Evolutionary conservation across 37 sponge, comb jelly and placozoan species (phyloP).

Genomic region (Cliona cf. orientalis): DNA sequence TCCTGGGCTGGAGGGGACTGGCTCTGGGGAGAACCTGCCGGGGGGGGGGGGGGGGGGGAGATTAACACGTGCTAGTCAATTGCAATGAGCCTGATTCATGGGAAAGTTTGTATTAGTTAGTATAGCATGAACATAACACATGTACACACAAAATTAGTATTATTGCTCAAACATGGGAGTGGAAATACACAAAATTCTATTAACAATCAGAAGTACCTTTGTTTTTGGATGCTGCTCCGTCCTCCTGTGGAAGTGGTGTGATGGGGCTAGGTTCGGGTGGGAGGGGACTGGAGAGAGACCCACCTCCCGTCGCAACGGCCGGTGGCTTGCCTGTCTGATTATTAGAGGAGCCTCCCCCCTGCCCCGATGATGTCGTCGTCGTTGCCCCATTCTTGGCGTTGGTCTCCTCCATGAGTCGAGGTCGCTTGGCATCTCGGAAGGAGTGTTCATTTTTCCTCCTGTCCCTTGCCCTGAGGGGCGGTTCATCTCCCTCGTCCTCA

Average conservation of each 20-base stretch:
- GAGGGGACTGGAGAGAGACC: slow-evolving; percentile 45
- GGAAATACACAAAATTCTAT: neutral
- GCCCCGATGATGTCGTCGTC: neutral
- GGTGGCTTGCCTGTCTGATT: no score
- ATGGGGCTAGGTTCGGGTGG: slow-evolving; percentile 76
- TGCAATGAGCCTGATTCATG: neutral
- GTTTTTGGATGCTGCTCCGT: neutral
- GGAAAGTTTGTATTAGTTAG: no score
- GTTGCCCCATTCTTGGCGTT: slow-evolving; percentile 1
- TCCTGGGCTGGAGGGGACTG: neutral
- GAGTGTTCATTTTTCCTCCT: slow-evolving; percentile 37
- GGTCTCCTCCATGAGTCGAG: slow-evolving; percentile 18
- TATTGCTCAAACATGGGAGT: neutral
- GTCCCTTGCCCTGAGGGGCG: neutral
- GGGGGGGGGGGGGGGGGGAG: neutral
- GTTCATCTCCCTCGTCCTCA: slow-evolving; percentile 89
- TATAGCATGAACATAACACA: no score
- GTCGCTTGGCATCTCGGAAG: slow-evolving; percentile 29
- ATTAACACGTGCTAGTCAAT: neutral
- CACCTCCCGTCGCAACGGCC: neutral
- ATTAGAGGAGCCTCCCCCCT: neutral
- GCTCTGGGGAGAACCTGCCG: neutral
- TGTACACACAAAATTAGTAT: no score
- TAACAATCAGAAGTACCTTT: slow-evolving; percentile 11
- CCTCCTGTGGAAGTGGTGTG: slow-evolving; percentile 47